A percentile compares a stretch with the other conserved stretches of the same genome.
Evolutionary conservation across 2,888 invertebrate genomes (phyloP).

Genomic region (Temnothorax ravouxi): DNA sequence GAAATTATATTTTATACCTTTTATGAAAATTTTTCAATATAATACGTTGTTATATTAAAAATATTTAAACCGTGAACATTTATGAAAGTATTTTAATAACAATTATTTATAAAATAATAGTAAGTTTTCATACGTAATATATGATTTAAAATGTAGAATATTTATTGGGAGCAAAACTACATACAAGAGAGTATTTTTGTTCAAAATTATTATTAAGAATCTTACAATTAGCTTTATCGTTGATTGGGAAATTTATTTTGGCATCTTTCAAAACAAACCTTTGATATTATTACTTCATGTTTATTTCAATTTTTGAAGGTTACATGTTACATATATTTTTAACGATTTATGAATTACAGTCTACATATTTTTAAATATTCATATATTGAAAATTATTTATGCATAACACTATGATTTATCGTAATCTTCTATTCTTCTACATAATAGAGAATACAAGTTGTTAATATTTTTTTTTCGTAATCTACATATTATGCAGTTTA

Average conservation of each 20-base stretch:
- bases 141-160: conserved; percentile 5
- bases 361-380: conserved; percentile 59
- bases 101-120: not conserved
- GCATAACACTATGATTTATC: conserved; percentile 46
- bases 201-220: conserved; percentile 56
- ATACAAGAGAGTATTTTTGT: conserved; percentile 39
- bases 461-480: conserved; percentile 53
- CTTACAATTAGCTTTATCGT: conserved; percentile 41
- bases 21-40: conserved; percentile 1
- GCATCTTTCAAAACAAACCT: conserved; percentile 53
- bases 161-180: not conserved
- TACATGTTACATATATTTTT: conserved; percentile 65
- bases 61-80: conserved; percentile 6
- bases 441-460: conserved; percentile 53
- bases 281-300: conserved; percentile 63
- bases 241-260: conserved; percentile 62
- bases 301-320: conserved; percentile 71
- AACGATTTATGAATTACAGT: conserved; percentile 63
- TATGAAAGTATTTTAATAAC: not conserved
- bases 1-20: conserved; percentile 5
- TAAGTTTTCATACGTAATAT: not conserved
- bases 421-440: conserved; percentile 47
- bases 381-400: conserved; percentile 59
- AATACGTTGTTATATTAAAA: conserved; percentile 5
- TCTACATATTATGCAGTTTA: conserved; percentile 56